Conservation (phyloP, 2,113 vertebrate genomes). For the Etheostoma cragini region DNA sequence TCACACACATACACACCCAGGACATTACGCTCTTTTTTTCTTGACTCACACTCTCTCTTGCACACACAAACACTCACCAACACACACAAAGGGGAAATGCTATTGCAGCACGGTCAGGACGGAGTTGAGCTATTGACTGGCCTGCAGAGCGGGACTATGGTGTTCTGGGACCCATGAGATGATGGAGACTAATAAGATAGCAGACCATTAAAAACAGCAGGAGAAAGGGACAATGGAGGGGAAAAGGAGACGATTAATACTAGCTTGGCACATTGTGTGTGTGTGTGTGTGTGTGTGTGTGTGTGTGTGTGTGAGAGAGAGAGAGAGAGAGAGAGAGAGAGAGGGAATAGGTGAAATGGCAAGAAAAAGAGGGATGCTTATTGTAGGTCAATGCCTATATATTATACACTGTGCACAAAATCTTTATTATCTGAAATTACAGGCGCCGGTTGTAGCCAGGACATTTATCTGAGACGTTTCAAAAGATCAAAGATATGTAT, state of each 20-base stretch:
- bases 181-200: conserved; percentile 59
- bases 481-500: conserved; percentile 40
- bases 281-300: conserved; percentile 13
- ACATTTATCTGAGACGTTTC: conserved; percentile 16
- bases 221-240: conserved; percentile 34
- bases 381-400: neutral
- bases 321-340: neutral
- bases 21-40: conserved; percentile 38
- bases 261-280: conserved; percentile 3
- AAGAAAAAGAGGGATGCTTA: neutral
- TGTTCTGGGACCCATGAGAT: conserved; percentile 45
- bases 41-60: conserved; percentile 17
- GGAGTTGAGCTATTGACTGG: conserved; percentile 44
- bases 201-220: conserved; percentile 50
- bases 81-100: conserved; percentile 35
- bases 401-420: conserved; percentile 19
- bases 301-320: neutral
- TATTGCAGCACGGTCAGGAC: conserved; percentile 44
- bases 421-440: conserved; percentile 31
- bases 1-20: conserved; percentile 23
- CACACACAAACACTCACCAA: conserved; percentile 41
- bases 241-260: conserved; percentile 27
- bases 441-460: neutral
- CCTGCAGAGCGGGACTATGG: conserved; percentile 41
- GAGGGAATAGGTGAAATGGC: neutral